Base-by-base conservation (phyloP, 1,140 invertebrate species). In the Octopus bimaculoides region DNA sequence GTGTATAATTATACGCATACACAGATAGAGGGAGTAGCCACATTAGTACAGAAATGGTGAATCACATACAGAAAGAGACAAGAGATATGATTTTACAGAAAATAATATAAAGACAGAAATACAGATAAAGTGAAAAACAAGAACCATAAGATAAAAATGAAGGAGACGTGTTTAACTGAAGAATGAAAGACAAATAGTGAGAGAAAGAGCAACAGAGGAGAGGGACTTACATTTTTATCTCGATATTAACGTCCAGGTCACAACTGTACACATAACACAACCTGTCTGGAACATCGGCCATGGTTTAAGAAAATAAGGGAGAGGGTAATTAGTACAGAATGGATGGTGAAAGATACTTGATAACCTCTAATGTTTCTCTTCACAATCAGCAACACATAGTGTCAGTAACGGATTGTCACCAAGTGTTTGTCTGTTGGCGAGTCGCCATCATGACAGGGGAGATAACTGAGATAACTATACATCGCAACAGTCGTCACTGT, bases 211-310 rank as follows among this genome's bases (percentile, higher is more conserved):
- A 41, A 41, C 26, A 41, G 26, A 41, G 3, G 26, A 41, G 26
- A 41, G 26, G 0, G 26, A 91, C 94, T 94, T 92, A 97, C 96
- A 98, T 95, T 93, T 98, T 98, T 84, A 98, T 95, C 92, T 96
- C 93, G 79, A 98, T 92, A 89, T 93, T 94, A 78, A 94, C 92
- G 82, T 96, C 94, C 80, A 98, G 89, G 55, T 96, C 96, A 80
- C 95, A 97, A 91, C 96, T 98, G 88, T 97, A 97, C 52, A 98
- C 94, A 89, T 91, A 92, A 79, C 85, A 83, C 78, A 88, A 89
- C 82, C 87, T 81, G 56, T 87, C 88, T 5, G 77, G 26, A 52
- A 77, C 20, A 69, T 80, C 75, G n/a, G 61, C 54, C 79, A 80
- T 80, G 9, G 66, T 14, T 71, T 41, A 41, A 41, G 26, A 41